Evolutionary conservation across 2,888 invertebrate species (phyloP).

Genomic region (Caenorhabditis sp.): DNA sequence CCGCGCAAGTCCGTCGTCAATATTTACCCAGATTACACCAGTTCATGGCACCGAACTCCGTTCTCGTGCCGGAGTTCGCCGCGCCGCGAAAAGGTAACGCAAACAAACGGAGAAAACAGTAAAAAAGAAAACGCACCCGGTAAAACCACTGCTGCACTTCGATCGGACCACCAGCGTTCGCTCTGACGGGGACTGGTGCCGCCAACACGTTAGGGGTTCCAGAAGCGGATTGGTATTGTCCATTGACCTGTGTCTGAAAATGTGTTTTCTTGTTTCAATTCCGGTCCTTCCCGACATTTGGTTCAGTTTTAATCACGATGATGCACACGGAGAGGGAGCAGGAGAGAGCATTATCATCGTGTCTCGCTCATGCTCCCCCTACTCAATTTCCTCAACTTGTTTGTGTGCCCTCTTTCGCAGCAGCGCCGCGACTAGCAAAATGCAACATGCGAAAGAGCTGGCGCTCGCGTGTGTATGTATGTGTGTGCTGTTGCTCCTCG

Average conservation of each 20-base stretch:
- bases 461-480: slow-evolving; percentile 18
- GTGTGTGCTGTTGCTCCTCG: slow-evolving; percentile 21
- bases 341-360: neutral
- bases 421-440: slow-evolving; percentile 33
- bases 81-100: slow-evolving; percentile 22
- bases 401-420: slow-evolving; percentile 38
- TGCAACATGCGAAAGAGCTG: slow-evolving; percentile 28
- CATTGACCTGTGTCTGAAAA: no score
- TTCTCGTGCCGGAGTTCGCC: slow-evolving; percentile 27
- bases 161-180: neutral
- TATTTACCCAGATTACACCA: slow-evolving; percentile 43
- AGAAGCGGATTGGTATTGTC: no score
- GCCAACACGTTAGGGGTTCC: no score
- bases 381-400: slow-evolving; percentile 27
- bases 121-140: slow-evolving; percentile 27
- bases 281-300: no score
- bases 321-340: no score
- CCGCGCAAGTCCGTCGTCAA: slow-evolving; percentile 29
- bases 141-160: slow-evolving; percentile 24
- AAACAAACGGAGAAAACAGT: slow-evolving; percentile 12
- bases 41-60: slow-evolving; percentile 45
- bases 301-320: no score
- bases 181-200: neutral
- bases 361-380: neutral
- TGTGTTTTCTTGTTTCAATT: no score